phyloP scores from a whole-genome alignment of 2,797 vertebrate genomes.

The Poecilia wingei region DNA sequence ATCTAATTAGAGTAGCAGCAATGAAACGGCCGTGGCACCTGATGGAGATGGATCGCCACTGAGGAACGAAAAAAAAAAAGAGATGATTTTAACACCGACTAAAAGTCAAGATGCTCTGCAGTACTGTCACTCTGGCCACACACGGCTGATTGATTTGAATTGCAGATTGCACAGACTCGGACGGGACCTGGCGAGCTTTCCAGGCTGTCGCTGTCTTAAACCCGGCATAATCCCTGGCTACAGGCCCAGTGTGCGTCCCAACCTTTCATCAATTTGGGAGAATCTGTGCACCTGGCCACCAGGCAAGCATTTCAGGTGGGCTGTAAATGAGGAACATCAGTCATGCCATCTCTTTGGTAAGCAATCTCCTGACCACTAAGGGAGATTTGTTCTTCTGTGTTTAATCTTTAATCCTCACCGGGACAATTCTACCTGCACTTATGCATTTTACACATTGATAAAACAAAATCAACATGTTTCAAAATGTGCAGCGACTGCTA shows the following conservation, averaged over 20 bases:
- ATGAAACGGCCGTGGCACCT: conserved; percentile 65
- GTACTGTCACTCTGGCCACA: conserved; percentile 41
- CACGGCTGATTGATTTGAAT: conserved; percentile 73
- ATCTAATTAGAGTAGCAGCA: conserved; percentile 61
- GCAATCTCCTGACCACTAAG: conserved; percentile 19
- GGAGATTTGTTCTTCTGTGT: conserved; percentile 19
- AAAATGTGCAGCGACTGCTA: neutral
- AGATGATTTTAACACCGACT: conserved; percentile 55
- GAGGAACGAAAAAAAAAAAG: conserved; percentile 47
- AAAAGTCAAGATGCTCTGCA: conserved; percentile 47
- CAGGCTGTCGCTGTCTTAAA: conserved; percentile 64
- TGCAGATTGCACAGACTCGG: conserved; percentile 69
- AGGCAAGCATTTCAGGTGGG: conserved; percentile 41
- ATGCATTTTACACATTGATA: neutral
- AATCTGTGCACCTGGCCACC: conserved; percentile 51
- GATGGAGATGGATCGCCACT: conserved; percentile 75
- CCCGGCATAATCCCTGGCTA: conserved; percentile 62
- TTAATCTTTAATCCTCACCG: conserved; percentile 26
- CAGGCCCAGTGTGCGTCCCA: conserved; percentile 51
- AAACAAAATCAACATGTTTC: neutral
- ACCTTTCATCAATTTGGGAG: conserved; percentile 66
- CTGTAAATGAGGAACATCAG: conserved; percentile 38
- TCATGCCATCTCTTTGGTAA: conserved; percentile 37
- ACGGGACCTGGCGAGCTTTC: conserved; percentile 67
- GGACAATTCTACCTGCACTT: neutral